These are phyloP conservation scores for Synanthedon myopaeformis DNA, from an alignment of 2,888 invertebrate species.

Conservation along the genomic window DNA sequence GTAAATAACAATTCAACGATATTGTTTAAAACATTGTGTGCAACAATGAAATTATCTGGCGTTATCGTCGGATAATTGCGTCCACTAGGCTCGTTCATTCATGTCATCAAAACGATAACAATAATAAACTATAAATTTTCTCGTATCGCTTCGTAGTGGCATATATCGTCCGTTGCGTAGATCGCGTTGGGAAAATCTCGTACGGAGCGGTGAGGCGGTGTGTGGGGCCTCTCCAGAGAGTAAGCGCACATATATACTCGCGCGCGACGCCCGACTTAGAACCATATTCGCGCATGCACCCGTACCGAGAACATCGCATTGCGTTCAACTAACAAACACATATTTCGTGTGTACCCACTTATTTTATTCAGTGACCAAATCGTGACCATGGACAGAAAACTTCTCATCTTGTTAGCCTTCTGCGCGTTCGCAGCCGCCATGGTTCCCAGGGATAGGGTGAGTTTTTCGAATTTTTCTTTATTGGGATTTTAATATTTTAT, in stretches of 20 bases:
- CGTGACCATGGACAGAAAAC: slow-evolving; percentile 28
- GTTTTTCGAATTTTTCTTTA: slow-evolving; percentile 12
- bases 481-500: too few relatives aligned
- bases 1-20: too few relatives aligned
- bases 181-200: not conserved
- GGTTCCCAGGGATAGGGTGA: slow-evolving; percentile 40
- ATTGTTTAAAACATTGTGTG: too few relatives aligned
- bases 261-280: slow-evolving; percentile 2
- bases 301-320: slow-evolving; percentile 7
- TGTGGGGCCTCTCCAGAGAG: slow-evolving; percentile 3
- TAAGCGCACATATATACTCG: slow-evolving; percentile 2
- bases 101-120: slow-evolving; percentile 13
- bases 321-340: slow-evolving; percentile 7
- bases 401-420: slow-evolving; percentile 27
- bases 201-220: not conserved
- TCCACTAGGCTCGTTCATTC: slow-evolving; percentile 15
- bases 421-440: slow-evolving; percentile 33
- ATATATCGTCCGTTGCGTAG: slow-evolving; percentile 1
- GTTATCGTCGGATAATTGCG: not conserved
- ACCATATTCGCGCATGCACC: slow-evolving; percentile 1
- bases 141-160: slow-evolving; percentile 11
- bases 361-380: slow-evolving; percentile 1
- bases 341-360: slow-evolving; percentile 5
- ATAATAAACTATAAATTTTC: slow-evolving; percentile 14
- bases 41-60: not conserved